These are phyloP conservation scores for Saxidomus purpurata DNA, from an alignment of 1,140 invertebrate species.

Conservation along the genomic window DNA sequence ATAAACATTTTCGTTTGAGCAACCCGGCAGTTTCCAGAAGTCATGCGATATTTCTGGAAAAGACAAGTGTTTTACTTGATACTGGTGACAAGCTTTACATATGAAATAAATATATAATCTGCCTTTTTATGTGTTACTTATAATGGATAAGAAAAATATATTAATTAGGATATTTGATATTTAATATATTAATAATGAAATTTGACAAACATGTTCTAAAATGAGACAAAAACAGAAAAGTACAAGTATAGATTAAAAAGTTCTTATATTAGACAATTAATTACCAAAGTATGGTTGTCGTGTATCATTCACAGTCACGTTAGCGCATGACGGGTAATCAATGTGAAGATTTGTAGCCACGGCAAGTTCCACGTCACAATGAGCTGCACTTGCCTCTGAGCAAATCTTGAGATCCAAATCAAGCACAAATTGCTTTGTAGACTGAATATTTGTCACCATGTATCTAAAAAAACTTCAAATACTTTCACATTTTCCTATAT, in stretches of 20 bases:
- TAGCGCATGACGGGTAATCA: background rate
- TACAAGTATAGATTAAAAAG: too few relatives aligned
- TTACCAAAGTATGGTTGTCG: conserved; percentile 26
- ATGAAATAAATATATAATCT: too few relatives aligned
- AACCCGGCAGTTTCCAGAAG: conserved; percentile 1
- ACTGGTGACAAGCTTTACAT: background rate
- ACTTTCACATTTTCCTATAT: too few relatives aligned
- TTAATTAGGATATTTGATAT: background rate
- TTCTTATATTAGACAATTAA: background rate
- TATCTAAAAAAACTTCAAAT: too few relatives aligned
- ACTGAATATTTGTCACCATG: conserved; percentile 10
- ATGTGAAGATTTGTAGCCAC: background rate
- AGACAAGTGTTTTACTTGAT: background rate
- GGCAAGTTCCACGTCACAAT: background rate
- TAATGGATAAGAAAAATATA: background rate
- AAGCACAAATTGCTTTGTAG: background rate
- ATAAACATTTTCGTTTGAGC: too few relatives aligned
- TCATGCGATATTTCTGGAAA: conserved; percentile 21
- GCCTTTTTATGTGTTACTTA: too few relatives aligned
- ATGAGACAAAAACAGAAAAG: too few relatives aligned
- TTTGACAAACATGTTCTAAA: too few relatives aligned
- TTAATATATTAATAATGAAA: background rate
- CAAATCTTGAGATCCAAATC: background rate
- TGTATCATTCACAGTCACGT: background rate
- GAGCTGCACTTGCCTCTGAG: background rate